Base-by-base conservation (phyloP, 2,888 invertebrate species). In the Euplagia quadripunctaria region DNA sequence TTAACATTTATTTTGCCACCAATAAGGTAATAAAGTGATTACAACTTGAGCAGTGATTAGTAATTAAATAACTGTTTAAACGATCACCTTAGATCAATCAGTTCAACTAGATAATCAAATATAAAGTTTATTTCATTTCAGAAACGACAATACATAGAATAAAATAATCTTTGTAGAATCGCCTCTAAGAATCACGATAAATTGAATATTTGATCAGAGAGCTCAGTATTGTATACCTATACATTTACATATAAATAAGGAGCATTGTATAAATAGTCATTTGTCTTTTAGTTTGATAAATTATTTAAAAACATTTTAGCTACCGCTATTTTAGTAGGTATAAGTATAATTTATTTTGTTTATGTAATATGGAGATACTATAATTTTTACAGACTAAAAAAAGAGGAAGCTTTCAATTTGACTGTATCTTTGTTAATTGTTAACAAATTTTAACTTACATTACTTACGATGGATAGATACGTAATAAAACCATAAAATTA, bases 41-140 rank as follows among this genome's bases (percentile, higher is more conserved):
- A 66, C 49, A 49, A 16, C 20, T 49, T 49, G 9, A 14, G 9
- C n/a, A 65, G 14, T 42, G 20, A 49, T 20, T 65, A 46, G 46
- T 49, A 49, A 65, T n/a, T 64, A n/a, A 64, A 43, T 17, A 43
- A 65, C 20, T 11, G 20, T 20, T 65, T 66, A 46, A 31, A 14
- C 20, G 9, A 16, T 66, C 11, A 11, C 3, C 16, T 5, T 51
- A 51, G 16, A n/a, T n/a, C 72, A 82, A 77, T 84, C 74, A 63
- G 74, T 82, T 82, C 73, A 80, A 75, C 74, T 17, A 55, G 68
- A 66, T 71, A 61, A 77, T 82, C 63, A 74, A 75, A 69, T 52
- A 16, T 42, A 63, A 73, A 75, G 74, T 80, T 82, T 82, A 82
- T 80, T 74, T 68, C 64, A 49, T 17, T 71, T 61, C 46, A 58